Conservation (phyloP, 2,113 vertebrate species). For the Nannospalax galili region DNA sequence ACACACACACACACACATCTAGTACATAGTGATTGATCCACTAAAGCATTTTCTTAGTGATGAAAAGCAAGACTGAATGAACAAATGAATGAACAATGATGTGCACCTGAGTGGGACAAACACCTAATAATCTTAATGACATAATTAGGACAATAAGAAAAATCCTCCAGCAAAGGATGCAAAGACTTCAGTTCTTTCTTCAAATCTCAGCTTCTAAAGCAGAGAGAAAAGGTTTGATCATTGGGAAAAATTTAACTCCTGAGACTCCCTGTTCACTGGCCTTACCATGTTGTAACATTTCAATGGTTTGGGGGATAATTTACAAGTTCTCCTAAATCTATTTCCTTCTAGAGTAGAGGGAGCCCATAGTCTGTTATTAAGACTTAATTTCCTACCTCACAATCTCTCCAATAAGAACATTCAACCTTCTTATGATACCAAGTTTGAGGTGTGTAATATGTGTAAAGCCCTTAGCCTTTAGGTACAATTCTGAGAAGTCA, state of each 20-base stretch:
- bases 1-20: not conserved
- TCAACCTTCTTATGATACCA: not conserved
- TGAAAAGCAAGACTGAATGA: not conserved
- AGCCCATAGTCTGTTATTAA: not conserved
- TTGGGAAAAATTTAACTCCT: not conserved
- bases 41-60: not conserved
- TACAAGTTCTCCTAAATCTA: not conserved
- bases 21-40: not conserved
- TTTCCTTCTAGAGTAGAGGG: not conserved
- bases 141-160: not conserved
- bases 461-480: not conserved
- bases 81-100: not conserved
- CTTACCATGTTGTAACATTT: not conserved
- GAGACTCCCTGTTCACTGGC: not conserved
- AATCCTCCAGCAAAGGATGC: not conserved
- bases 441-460: not conserved
- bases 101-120: not conserved
- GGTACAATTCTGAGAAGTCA: not conserved
- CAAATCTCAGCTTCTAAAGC: not conserved
- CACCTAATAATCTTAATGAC: not conserved
- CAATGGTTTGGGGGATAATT: not conserved
- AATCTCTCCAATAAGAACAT: not conserved
- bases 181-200: not conserved
- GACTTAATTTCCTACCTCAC: not conserved
- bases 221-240: not conserved